These are phyloP conservation scores for Axis porcinus DNA, from an alignment of 2,113 vertebrate species.

Conservation along the genomic window DNA sequence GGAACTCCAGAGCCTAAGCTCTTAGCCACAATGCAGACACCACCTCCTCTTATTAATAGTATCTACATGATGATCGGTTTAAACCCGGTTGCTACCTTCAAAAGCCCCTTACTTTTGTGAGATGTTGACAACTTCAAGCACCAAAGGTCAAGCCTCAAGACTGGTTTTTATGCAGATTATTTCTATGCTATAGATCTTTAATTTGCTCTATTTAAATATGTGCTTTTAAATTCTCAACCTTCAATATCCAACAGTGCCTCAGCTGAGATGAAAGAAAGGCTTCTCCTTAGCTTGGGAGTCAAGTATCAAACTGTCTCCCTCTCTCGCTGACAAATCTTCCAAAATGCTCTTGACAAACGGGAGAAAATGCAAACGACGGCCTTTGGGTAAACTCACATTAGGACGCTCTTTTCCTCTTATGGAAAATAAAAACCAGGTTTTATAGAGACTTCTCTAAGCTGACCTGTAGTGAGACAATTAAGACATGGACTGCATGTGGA, in stretches of 20 bases:
- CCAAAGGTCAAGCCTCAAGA: neutral
- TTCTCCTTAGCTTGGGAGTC: neutral
- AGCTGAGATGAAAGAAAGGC: neutral
- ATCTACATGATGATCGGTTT: neutral
- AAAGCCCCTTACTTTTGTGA: neutral
- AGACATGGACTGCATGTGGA: neutral
- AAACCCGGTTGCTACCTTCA: neutral
- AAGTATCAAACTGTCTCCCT: neutral
- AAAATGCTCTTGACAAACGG: neutral
- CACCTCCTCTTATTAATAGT: neutral
- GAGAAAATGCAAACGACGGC: neutral
- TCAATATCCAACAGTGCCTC: neutral
- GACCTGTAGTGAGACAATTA: neutral
- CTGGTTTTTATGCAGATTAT: neutral
- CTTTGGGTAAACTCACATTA: neutral
- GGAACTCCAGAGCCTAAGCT: neutral
- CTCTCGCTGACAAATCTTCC: neutral
- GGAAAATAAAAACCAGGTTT: neutral
- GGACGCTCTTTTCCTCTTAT: neutral
- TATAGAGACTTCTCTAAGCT: neutral
- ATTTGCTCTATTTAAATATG: neutral
- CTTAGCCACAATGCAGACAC: neutral
- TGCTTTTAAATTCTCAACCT: neutral
- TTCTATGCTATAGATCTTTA: neutral
- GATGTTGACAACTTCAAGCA: neutral